These are phyloP conservation scores for Scaptomyza pallida DNA, from an alignment of 1,140 invertebrate genomes.

Conservation along the genomic window DNA sequence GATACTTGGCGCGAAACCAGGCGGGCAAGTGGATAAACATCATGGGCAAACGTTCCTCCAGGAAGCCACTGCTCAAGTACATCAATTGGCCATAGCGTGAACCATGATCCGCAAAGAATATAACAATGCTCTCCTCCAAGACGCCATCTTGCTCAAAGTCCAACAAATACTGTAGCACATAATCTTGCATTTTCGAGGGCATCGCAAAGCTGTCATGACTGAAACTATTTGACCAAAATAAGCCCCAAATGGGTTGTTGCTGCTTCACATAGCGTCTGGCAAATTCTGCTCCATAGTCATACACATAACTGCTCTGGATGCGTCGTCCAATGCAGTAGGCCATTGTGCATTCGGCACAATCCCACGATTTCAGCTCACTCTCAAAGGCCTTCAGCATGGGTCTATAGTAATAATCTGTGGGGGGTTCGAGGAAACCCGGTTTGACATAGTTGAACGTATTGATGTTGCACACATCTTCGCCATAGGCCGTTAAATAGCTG, in stretches of 20 bases:
- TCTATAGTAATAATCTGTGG: slow-evolving; percentile 92
- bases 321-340: slow-evolving; percentile 86
- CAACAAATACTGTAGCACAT: slow-evolving; percentile 86
- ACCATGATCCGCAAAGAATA: slow-evolving; percentile 96
- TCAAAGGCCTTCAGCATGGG: slow-evolving; percentile 89
- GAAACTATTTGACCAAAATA: slow-evolving; percentile 91
- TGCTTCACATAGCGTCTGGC: slow-evolving; percentile 69
- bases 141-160: slow-evolving; percentile 86
- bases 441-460: slow-evolving; percentile 92
- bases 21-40: slow-evolving; percentile 92
- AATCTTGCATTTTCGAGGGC: slow-evolving; percentile 87
- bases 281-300: slow-evolving; percentile 86
- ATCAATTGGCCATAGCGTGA: slow-evolving; percentile 92
- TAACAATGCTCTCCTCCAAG: slow-evolving; percentile 88
- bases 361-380: slow-evolving; percentile 30
- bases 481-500: slow-evolving; percentile 91
- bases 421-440: slow-evolving; percentile 90
- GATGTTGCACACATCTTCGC: slow-evolving; percentile 90
- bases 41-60: slow-evolving; percentile 95
- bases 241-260: slow-evolving; percentile 87
- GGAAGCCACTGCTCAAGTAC: slow-evolving; percentile 87
- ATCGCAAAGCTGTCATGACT: slow-evolving; percentile 89
- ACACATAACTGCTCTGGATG: slow-evolving; percentile 85
- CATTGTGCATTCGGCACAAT: slow-evolving; percentile 34
- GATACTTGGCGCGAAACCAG: slow-evolving; percentile 88